Base-by-base conservation (phyloP, 2,888 invertebrate species). In the Hyposoter didymator region DNA sequence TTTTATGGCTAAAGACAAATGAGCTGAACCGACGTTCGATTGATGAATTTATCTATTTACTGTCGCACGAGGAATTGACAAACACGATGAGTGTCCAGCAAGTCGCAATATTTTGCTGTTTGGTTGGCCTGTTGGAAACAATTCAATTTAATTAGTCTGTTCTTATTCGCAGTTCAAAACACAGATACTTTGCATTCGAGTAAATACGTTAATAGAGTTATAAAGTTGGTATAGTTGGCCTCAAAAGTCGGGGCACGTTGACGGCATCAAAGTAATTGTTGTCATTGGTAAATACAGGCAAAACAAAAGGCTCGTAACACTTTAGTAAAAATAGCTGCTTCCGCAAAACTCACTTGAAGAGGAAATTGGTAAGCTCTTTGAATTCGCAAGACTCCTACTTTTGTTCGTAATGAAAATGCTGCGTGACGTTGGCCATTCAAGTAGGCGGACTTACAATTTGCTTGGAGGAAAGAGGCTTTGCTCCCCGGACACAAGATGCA, bases 391-490 rank as follows among this genome's bases (percentile, higher is more conserved):
- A 64, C 59, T 66, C 59, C 62, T 64, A 79, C 90, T 90, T 91
- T 91, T 89, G 84, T 80, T 78, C 69, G 88, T 87, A 89, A 89
- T 87, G 89, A 89, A 90, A 90, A 88, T 89, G 90, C 88, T 89
- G 43, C 87, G 88, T 85, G 88, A 88, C 89, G 88, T 89, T 91
- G 90, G 90, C 91, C 90, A 89, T 88, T 89, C 89, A 87, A 82
- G 84, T 89, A 89, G 85, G 89, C 87, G 87, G 89, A 90, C 90
- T 91, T 90, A 90, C 87, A 91, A 91, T 91, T 91, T 90, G 89
- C 90, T 89, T 90, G 87, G 87, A 72, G 86, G 87, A 90, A 91
- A 91, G 90, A 90, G 88, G 91, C 90, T 91, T 91, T 91, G 78
- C 84, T 45, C 32, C 5, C 35, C 17, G 78, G 75, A 84, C 81